These are phyloP conservation scores for Camelus dromedarius DNA, from an alignment of 2,113 vertebrate genomes.

Conservation along the genomic window DNA sequence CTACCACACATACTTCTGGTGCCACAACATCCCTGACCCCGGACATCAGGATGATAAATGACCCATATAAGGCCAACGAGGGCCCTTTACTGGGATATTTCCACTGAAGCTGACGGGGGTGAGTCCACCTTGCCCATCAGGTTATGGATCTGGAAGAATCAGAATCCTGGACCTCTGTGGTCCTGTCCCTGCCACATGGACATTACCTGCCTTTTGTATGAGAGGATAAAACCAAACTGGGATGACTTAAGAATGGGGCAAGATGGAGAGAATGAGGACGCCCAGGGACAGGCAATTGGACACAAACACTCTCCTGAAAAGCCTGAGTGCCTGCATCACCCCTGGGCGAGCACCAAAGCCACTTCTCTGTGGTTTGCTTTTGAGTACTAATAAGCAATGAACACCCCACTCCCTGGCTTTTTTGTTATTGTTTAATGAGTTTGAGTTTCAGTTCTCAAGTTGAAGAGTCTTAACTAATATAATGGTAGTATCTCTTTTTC, in stretches of 20 bases:
- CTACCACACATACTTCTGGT: not conserved
- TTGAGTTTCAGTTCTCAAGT: not conserved
- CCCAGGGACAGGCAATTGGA: not conserved
- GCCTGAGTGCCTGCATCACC: too few relatives aligned
- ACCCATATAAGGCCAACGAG: not conserved
- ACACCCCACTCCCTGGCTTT: not conserved
- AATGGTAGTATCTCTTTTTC: not conserved
- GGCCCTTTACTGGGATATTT: not conserved
- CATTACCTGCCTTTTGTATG: not conserved
- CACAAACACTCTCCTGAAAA: not conserved
- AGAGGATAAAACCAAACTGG: not conserved
- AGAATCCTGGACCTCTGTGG: not conserved
- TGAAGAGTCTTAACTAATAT: not conserved
- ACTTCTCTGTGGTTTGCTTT: not conserved
- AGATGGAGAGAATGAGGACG: not conserved
- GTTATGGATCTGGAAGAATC: not conserved
- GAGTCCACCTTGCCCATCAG: not conserved
- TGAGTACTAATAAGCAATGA: not conserved
- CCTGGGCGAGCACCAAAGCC: not conserved
- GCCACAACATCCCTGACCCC: not conserved
- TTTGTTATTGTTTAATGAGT: not conserved
- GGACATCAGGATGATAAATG: not conserved
- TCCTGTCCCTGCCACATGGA: not conserved
- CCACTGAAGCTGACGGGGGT: not conserved
- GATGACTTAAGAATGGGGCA: not conserved